Evolutionary conservation across 2,888 invertebrate genomes (phyloP).

Genomic region (Cerceris rybyensis): DNA sequence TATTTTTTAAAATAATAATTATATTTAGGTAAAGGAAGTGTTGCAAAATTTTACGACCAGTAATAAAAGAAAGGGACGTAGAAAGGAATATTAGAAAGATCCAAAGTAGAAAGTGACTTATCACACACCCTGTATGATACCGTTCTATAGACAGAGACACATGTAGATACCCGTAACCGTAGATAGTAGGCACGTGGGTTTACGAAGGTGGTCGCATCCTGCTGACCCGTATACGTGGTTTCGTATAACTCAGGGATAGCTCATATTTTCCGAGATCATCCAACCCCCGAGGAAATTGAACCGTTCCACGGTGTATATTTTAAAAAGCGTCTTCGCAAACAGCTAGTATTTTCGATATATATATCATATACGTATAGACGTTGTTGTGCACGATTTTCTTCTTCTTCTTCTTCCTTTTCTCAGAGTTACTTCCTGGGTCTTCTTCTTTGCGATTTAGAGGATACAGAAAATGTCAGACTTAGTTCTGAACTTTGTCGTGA

Average conservation of each 20-base stretch:
- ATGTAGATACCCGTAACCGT: conserved; percentile 29
- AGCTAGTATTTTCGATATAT: conserved; percentile 37
- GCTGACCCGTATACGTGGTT: conserved; percentile 45
- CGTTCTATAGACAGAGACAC: conserved; percentile 17
- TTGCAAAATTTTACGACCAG: too few species aligned
- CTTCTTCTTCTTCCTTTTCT: conserved; percentile 2
- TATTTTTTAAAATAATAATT: neutral
- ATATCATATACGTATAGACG: neutral
- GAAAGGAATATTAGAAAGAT: neutral
- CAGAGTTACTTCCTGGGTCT: neutral
- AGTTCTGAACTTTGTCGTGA: neutral
- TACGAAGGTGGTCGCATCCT: conserved; percentile 26
- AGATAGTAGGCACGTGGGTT: conserved; percentile 14
- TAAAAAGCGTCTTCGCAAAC: conserved; percentile 56
- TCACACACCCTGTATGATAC: neutral
- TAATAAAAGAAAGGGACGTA: too few species aligned
- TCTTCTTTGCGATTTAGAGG: neutral
- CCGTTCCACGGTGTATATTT: conserved; percentile 62
- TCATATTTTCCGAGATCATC: conserved; percentile 61
- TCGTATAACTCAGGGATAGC: conserved; percentile 49
- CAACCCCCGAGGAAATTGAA: conserved; percentile 59
- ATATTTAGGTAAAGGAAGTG: neutral
- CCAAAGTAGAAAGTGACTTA: neutral
- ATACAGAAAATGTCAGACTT: too few species aligned
- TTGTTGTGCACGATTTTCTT: conserved; percentile 24